These are phyloP conservation scores for Microcebus lehilahytsara DNA, from an alignment of 2,113 vertebrate genomes.

Conservation along the genomic window DNA sequence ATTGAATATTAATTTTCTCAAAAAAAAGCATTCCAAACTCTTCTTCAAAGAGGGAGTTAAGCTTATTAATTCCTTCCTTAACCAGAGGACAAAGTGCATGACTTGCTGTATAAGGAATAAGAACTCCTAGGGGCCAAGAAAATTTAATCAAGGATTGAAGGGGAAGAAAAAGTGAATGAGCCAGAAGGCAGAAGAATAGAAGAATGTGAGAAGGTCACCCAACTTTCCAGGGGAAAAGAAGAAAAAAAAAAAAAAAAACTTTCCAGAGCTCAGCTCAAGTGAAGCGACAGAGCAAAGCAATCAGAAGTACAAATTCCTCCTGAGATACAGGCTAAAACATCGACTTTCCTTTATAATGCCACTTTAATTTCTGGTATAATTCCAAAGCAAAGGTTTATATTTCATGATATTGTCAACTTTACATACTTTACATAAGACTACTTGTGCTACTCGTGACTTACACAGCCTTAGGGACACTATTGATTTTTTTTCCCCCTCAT, in stretches of 20 bases:
- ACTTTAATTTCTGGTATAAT: slow-evolving; percentile 82
- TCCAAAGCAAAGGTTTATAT: slow-evolving; percentile 82
- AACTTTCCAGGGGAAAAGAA: slow-evolving; percentile 24
- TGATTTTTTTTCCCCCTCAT: slow-evolving; percentile 87
- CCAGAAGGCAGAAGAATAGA: slow-evolving; percentile 68
- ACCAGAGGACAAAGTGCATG: slow-evolving; percentile 62
- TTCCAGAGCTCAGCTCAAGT: slow-evolving; percentile 65
- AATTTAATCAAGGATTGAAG: slow-evolving; percentile 68
- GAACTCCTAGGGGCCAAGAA: slow-evolving; percentile 66
- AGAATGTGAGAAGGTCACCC: slow-evolving; percentile 60
- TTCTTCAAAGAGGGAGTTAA: slow-evolving; percentile 63
- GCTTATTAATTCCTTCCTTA: slow-evolving; percentile 65
- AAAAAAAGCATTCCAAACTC: slow-evolving; percentile 26
- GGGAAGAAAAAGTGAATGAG: slow-evolving; percentile 52
- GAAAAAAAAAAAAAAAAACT: not conserved
- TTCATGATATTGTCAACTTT: slow-evolving; percentile 86
- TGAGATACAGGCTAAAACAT: slow-evolving; percentile 71
- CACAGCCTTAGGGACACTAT: slow-evolving; percentile 83
- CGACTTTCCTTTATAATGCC: slow-evolving; percentile 77
- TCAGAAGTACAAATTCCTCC: slow-evolving; percentile 72
- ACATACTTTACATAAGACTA: slow-evolving; percentile 86
- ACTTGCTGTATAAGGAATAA: slow-evolving; percentile 59
- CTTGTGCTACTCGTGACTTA: slow-evolving; percentile 84
- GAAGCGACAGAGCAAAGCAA: slow-evolving; percentile 69
- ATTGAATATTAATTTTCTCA: slow-evolving; percentile 77